Evolutionary conservation across 2,888 invertebrate genomes (phyloP).

Genomic region (Sinelater perroti): DNA sequence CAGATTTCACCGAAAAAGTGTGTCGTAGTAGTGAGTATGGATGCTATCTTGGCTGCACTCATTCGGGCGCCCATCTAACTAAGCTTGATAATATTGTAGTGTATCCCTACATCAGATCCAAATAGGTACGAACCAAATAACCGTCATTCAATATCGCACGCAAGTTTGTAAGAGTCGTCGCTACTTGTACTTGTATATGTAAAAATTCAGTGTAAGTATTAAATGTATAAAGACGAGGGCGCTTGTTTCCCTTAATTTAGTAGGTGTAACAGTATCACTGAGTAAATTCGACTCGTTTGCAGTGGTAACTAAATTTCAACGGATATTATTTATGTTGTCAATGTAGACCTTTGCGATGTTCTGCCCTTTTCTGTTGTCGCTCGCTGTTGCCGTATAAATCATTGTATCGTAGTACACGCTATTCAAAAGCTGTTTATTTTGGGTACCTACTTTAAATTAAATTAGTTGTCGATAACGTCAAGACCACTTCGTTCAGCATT

Average conservation of each 20-base stretch:
- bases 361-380: neutral
- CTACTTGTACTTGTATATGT: conserved; percentile 24
- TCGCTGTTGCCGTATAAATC: neutral
- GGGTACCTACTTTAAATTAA: conserved; percentile 37
- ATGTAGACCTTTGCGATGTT: no score
- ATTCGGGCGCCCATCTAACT: no score
- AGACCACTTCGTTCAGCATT: no score
- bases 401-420: conserved; percentile 28
- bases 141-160: conserved; percentile 17
- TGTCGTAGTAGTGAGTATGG: no score
- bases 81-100: conserved; percentile 17
- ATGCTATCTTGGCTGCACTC: conserved; percentile 6
- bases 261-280: no score
- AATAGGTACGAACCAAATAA: conserved; percentile 22
- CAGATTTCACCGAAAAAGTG: no score
- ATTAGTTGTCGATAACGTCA: no score
- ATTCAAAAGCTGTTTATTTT: conserved; percentile 12
- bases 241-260: conserved; percentile 10
- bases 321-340: no score
- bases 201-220: conserved; percentile 27
- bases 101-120: conserved; percentile 9
- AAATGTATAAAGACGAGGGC: conserved; percentile 19
- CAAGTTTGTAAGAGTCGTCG: conserved; percentile 17
- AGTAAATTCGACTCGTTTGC: no score
- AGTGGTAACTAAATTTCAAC: no score